Evolutionary conservation across 2,797 vertebrate species (phyloP).

Genomic region (Tragopan temminckii): DNA sequence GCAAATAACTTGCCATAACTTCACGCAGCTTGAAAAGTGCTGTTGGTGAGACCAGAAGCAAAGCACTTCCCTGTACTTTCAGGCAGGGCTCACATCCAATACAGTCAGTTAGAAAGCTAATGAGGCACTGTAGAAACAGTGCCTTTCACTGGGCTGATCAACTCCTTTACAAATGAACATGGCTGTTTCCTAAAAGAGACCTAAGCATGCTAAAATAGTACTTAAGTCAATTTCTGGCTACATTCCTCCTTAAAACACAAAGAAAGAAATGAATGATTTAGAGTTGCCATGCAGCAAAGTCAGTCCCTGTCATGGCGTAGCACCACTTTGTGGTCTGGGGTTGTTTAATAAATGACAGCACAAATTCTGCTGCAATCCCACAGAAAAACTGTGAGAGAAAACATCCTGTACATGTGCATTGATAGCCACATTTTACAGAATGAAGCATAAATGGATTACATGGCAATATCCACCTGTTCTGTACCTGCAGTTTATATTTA

Average conservation of each 20-base stretch:
- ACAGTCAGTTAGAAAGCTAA: conserved; percentile 56
- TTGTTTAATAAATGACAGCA: conserved; percentile 16
- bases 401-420: background rate
- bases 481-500: conserved; percentile 30
- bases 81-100: conserved; percentile 14
- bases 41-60: conserved; percentile 28
- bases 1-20: conserved; percentile 14
- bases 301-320: background rate
- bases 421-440: conserved; percentile 36
- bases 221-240: conserved; percentile 19
- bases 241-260: conserved; percentile 1
- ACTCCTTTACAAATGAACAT: conserved; percentile 21
- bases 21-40: conserved; percentile 1
- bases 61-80: conserved; percentile 12
- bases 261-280: conserved; percentile 11
- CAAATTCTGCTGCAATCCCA: conserved; percentile 19
- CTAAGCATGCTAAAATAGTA: conserved; percentile 24
- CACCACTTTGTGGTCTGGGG: background rate
- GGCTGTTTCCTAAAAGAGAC: conserved; percentile 18
- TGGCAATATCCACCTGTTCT: conserved; percentile 30
- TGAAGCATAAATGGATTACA: background rate
- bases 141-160: conserved; percentile 41
- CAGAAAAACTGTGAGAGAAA: conserved; percentile 44
- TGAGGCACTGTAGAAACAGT: conserved; percentile 52
- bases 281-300: background rate